Conservation (phyloP, 2,113 vertebrate genomes). For the Furnarius figulus region DNA sequence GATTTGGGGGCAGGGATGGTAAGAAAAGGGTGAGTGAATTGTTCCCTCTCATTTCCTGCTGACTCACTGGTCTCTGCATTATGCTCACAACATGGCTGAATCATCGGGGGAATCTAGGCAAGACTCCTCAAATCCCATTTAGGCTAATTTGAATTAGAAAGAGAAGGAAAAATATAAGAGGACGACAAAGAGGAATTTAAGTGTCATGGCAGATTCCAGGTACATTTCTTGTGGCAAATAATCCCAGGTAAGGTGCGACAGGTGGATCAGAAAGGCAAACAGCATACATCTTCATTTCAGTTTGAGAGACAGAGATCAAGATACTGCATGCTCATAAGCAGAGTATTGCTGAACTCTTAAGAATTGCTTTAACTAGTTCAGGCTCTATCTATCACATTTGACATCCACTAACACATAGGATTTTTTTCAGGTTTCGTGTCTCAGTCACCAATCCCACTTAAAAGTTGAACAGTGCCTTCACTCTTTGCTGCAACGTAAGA, state of each 20-base stretch:
- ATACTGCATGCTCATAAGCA: slow-evolving; percentile 9
- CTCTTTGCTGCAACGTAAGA: background rate
- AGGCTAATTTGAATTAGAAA: background rate
- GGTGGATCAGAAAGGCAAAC: background rate
- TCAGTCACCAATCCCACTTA: background rate
- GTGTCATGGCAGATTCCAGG: background rate
- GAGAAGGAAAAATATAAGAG: background rate
- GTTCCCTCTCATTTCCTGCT: background rate
- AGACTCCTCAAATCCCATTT: background rate
- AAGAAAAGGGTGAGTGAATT: background rate
- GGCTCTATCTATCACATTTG: slow-evolving; percentile 53
- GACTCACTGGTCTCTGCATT: background rate
- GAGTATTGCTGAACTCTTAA: slow-evolving; percentile 38
- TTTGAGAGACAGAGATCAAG: background rate
- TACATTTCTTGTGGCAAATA: background rate
- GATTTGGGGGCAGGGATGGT: background rate
- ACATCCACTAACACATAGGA: background rate
- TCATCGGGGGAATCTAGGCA: background rate
- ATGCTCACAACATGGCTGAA: background rate
- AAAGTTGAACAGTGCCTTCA: background rate
- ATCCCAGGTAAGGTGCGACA: background rate
- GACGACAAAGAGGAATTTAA: background rate
- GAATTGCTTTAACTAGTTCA: slow-evolving; percentile 43
- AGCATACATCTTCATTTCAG: slow-evolving; percentile 29
- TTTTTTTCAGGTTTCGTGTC: background rate